Evolutionary conservation across 2,888 invertebrate species (phyloP).

Genomic region (Drosophila formosana): DNA sequence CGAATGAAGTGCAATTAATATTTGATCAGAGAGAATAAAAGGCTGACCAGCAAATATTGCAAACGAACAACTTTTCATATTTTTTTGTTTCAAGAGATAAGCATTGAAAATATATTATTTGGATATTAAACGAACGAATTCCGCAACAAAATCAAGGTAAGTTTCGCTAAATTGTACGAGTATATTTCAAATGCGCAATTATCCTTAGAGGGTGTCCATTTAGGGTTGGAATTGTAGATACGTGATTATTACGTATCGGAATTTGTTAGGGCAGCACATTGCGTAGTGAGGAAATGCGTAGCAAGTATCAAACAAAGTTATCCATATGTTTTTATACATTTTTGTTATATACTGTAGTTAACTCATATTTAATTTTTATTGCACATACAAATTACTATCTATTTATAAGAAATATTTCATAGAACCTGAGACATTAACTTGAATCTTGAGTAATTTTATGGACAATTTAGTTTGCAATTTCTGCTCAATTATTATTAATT

Average conservation of each 20-base stretch:
- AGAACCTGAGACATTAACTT: slow-evolving; percentile 1
- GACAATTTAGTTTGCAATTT: slow-evolving; percentile 43
- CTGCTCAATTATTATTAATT: slow-evolving; percentile 44
- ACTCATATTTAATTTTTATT: not conserved
- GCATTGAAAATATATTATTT: slow-evolving; percentile 24
- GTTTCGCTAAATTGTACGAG: not conserved
- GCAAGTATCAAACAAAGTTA: not conserved
- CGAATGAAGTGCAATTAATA: slow-evolving; percentile 46
- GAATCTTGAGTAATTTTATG: slow-evolving; percentile 24
- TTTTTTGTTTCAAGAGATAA: not conserved
- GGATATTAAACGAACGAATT: slow-evolving; percentile 47
- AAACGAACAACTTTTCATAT: slow-evolving; percentile 29
- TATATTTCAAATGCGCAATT: slow-evolving; percentile 22
- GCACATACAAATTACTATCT: not conserved
- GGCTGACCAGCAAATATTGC: slow-evolving; percentile 16
- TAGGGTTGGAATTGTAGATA: slow-evolving; percentile 9
- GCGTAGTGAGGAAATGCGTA: slow-evolving; percentile 29
- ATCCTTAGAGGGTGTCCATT: slow-evolving; percentile 5
- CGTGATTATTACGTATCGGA: slow-evolving; percentile 35
- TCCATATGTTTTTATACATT: no score
- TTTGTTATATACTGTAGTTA: no score
- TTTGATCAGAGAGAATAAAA: slow-evolving; percentile 23
- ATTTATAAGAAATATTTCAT: not conserved
- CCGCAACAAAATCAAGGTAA: slow-evolving; percentile 52
- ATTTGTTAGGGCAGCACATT: slow-evolving; percentile 15